phyloP scores from a whole-genome alignment of 2,888 invertebrate genomes.

The Papilio gigon region DNA sequence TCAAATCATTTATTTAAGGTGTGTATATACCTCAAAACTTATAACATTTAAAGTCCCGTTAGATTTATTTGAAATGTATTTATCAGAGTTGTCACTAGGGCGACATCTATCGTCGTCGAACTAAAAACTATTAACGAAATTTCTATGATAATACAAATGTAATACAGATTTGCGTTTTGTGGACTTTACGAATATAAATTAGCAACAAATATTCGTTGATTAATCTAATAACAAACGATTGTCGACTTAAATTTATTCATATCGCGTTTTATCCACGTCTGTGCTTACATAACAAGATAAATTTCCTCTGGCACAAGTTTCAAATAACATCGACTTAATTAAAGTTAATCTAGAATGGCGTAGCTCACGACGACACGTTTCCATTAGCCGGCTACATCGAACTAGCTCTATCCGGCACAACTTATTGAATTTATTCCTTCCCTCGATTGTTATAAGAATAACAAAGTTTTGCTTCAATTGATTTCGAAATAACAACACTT shows the following conservation, averaged over 20 bases:
- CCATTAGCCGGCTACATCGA: constrained; percentile 68
- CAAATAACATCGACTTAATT: constrained; percentile 77
- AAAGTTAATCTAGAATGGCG: constrained; percentile 76
- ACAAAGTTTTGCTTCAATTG: constrained; percentile 1
- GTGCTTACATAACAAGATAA: constrained; percentile 63
- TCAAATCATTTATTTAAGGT: too few relatives aligned
- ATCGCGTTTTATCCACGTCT: constrained; percentile 41
- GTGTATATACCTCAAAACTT: too few relatives aligned
- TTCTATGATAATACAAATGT: background rate
- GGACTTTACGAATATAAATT: background rate
- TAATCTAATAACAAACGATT: constrained; percentile 34
- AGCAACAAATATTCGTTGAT: constrained; percentile 1
- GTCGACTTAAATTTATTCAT: constrained; percentile 34
- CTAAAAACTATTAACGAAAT: background rate
- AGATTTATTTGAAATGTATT: too few relatives aligned
- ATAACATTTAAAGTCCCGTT: too few relatives aligned
- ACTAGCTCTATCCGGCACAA: constrained; percentile 54
- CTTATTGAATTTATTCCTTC: constrained; percentile 36
- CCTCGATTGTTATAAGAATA: constrained; percentile 21
- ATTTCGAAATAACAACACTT: background rate
- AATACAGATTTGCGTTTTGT: background rate
- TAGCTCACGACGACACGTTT: constrained; percentile 69
- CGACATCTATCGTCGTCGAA: too few relatives aligned
- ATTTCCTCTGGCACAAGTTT: constrained; percentile 66
- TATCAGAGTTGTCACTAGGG: too few relatives aligned